phyloP scores from a whole-genome alignment of 2,113 vertebrate species.

The Rhipidura dahli region DNA sequence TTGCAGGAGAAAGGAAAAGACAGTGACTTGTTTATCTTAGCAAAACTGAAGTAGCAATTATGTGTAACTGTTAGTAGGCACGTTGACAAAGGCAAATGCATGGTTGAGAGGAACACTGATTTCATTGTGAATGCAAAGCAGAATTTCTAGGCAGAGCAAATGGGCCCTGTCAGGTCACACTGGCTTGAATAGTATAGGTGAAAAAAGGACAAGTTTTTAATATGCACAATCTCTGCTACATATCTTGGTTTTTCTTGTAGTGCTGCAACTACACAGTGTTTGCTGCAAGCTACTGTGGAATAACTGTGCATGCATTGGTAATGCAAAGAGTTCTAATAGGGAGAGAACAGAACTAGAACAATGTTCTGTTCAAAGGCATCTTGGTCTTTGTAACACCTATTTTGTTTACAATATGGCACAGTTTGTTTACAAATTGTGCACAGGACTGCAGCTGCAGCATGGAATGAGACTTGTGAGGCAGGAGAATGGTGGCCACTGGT shows the following conservation, averaged over 20 bases:
- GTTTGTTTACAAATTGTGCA: background rate
- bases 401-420: background rate
- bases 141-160: background rate
- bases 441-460: accelerated
- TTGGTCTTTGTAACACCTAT: background rate
- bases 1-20: background rate
- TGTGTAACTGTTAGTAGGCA: background rate
- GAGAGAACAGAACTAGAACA: background rate
- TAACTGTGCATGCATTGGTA: background rate
- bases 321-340: background rate
- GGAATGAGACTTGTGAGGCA: accelerated
- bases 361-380: accelerated
- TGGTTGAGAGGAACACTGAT: background rate
- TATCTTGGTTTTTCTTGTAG: background rate
- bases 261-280: background rate
- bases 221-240: background rate
- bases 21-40: background rate
- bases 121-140: background rate
- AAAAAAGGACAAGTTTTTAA: background rate
- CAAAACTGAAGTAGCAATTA: background rate
- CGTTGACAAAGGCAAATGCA: accelerated
- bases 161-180: background rate
- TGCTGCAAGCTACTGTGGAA: background rate
- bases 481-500: background rate
- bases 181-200: background rate